These are phyloP conservation scores for Dasyornis broadbenti DNA, from an alignment of 2,113 vertebrate species.

Conservation along the genomic window DNA sequence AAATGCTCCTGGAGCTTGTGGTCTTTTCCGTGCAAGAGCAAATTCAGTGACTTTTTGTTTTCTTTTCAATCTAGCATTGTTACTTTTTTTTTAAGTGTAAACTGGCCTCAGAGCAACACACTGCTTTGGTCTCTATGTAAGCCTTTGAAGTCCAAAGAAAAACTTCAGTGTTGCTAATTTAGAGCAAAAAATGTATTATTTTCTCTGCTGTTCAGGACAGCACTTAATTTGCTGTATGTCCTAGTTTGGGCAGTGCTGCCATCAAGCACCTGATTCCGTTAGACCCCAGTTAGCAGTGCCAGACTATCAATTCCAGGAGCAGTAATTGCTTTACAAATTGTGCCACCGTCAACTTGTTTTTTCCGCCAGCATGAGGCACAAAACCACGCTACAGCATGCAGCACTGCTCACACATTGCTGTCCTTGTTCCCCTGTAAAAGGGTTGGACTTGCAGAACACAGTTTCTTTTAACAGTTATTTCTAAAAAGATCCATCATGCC, in stretches of 20 bases:
- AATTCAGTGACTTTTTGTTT: neutral
- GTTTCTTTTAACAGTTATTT: conserved; percentile 30
- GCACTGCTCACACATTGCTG: conserved; percentile 14
- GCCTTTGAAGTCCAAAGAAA: conserved; percentile 11
- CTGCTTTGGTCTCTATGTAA: neutral
- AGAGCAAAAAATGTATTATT: neutral
- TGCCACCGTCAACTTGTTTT: conserved; percentile 20
- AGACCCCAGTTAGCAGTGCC: neutral
- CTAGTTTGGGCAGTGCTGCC: neutral
- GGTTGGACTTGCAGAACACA: neutral
- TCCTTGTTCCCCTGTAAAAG: conserved; percentile 15
- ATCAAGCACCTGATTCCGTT: neutral
- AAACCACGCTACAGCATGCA: neutral
- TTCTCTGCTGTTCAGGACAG: neutral
- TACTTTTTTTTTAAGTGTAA: neutral
- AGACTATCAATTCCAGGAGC: conserved; percentile 15
- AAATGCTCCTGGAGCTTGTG: neutral
- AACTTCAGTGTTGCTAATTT: neutral
- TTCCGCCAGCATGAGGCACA: neutral
- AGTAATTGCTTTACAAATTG: conserved; percentile 51
- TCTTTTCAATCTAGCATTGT: neutral
- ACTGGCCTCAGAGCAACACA: neutral
- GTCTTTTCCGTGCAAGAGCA: neutral
- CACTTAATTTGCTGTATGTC: neutral
- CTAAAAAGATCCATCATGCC: neutral